Conservation (phyloP, 2,888 invertebrate species). For the Bellardia pandia region DNA sequence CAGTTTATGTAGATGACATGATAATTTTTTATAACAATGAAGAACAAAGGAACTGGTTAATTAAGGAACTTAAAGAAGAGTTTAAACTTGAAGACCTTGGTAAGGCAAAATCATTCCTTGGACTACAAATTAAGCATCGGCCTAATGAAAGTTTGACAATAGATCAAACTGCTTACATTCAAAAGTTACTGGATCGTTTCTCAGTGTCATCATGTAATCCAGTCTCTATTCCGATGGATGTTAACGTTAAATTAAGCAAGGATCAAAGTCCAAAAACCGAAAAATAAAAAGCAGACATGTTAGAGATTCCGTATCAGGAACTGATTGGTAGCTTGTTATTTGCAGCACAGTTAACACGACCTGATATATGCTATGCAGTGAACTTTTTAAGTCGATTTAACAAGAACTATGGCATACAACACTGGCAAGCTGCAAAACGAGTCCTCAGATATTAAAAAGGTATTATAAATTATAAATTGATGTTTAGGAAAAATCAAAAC, state of each 20-base stretch:
- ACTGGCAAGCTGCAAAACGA: slow-evolving; percentile 20
- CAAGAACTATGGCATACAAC: neutral
- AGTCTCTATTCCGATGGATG: too few relatives aligned
- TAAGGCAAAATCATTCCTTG: slow-evolving; percentile 27
- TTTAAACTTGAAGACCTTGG: slow-evolving; percentile 38
- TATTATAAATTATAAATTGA: slow-evolving; percentile 26
- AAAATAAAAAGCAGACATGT: too few relatives aligned
- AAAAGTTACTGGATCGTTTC: slow-evolving; percentile 30
- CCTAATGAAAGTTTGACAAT: neutral
- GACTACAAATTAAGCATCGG: neutral
- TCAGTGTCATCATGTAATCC: slow-evolving; percentile 49
- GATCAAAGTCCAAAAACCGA: too few relatives aligned
- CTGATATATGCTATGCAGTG: too few relatives aligned
- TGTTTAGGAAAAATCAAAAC: slow-evolving; percentile 77
- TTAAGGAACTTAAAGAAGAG: too few relatives aligned
- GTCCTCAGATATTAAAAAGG: slow-evolving; percentile 20
- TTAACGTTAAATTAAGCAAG: too few relatives aligned
- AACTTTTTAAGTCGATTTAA: too few relatives aligned
- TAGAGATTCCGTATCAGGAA: too few relatives aligned
- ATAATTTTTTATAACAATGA: neutral
- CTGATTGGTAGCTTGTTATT: too few relatives aligned
- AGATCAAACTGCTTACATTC: slow-evolving; percentile 44
- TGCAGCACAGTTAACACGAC: too few relatives aligned
- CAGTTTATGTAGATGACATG: too few relatives aligned
- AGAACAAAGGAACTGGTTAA: neutral